phyloP scores from a whole-genome alignment of 2,113 vertebrate genomes.

The Macrotis lagotis region DNA sequence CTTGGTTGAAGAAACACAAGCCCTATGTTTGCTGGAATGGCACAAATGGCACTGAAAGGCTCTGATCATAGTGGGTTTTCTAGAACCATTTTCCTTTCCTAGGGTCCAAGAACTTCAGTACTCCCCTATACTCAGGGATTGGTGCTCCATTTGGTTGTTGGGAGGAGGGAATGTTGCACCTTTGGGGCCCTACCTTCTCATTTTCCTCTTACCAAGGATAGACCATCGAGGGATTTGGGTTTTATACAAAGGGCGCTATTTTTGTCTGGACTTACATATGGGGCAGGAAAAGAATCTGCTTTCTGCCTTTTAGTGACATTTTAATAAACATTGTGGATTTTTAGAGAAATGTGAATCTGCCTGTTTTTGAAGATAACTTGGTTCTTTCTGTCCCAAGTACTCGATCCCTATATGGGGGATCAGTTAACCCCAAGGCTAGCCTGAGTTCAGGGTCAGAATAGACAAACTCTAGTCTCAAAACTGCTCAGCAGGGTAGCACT shows the following conservation, averaged over 20 bases:
- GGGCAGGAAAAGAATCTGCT: neutral
- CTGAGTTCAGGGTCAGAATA: neutral
- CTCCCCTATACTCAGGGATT: neutral
- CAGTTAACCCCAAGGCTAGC: too few relatives aligned
- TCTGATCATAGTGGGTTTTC: neutral
- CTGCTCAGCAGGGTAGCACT: neutral
- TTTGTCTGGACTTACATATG: neutral
- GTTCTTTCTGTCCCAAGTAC: neutral
- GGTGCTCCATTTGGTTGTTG: neutral
- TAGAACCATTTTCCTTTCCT: neutral
- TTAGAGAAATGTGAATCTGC: neutral
- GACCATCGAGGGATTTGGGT: neutral
- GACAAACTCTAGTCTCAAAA: neutral
- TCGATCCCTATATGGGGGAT: neutral
- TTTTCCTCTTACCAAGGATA: neutral
- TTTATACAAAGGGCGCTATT: neutral
- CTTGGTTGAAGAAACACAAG: neutral
- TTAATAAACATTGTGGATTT: neutral
- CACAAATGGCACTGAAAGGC: too few relatives aligned
- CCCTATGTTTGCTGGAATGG: neutral
- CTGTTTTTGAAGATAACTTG: neutral
- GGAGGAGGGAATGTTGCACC: neutral
- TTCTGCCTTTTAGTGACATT: neutral
- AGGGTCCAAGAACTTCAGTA: neutral
- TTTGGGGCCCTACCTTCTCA: neutral